A percentile compares a stretch with the other conserved stretches of the same genome.
These are phyloP conservation scores for Ennomos erosarius DNA, from an alignment of 2,888 invertebrate genomes.

Conservation along the genomic window DNA sequence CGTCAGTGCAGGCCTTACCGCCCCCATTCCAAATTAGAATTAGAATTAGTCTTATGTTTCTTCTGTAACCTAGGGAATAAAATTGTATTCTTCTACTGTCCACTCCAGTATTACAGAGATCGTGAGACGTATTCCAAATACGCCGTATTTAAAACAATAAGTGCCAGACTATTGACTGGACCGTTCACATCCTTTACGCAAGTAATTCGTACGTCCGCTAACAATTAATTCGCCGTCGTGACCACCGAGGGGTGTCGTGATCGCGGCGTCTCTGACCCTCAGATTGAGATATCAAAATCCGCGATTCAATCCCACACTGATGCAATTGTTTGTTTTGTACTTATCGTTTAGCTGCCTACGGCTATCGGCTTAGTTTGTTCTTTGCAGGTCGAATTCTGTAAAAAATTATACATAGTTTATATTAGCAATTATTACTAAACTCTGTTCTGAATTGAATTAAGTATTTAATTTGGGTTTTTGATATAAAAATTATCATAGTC, in stretches of 20 bases:
- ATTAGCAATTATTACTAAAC: background rate
- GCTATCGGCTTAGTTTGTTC: constrained; percentile 47
- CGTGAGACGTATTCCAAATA: too few species aligned
- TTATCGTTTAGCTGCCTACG: constrained; percentile 64
- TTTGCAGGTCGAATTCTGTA: constrained; percentile 1
- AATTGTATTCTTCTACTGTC: too few species aligned
- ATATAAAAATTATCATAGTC: too few species aligned
- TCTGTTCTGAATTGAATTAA: too few species aligned
- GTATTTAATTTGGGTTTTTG: too few species aligned
- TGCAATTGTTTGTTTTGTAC: constrained; percentile 71
- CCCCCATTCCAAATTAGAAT: too few species aligned
- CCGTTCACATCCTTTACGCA: constrained; percentile 62
- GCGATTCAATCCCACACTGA: constrained; percentile 73
- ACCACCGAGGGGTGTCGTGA: constrained; percentile 84
- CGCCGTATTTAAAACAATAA: too few species aligned
- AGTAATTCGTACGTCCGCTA: constrained; percentile 67
- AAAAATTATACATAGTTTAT: background rate
- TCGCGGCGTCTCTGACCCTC: constrained; percentile 79
- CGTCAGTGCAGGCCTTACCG: too few species aligned
- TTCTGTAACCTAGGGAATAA: too few species aligned
- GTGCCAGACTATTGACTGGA: constrained; percentile 40
- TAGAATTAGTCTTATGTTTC: too few species aligned
- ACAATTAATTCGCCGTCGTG: constrained; percentile 72
- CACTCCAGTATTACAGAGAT: too few species aligned
- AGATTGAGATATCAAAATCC: constrained; percentile 85